phyloP scores from a whole-genome alignment of 2,113 vertebrate species.

The Chamaea fasciata region DNA sequence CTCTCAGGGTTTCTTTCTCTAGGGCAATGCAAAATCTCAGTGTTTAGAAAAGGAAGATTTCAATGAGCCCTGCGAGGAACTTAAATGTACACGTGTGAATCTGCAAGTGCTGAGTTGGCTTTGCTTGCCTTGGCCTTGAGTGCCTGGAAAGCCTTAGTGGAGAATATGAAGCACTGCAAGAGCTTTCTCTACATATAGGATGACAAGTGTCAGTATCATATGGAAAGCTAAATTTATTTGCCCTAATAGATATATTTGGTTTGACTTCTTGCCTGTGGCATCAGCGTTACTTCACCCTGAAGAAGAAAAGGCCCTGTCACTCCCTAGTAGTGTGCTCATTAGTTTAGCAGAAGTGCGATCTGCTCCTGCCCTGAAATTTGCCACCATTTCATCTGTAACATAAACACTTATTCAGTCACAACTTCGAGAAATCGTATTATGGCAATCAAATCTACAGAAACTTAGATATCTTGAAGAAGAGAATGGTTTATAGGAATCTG shows the following conservation, averaged over 20 bases:
- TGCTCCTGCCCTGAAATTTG: background rate
- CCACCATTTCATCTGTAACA: background rate
- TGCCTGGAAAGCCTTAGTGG: background rate
- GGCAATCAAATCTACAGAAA: background rate
- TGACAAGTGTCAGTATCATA: background rate
- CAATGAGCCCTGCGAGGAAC: background rate
- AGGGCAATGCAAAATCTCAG: background rate
- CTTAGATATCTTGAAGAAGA: background rate
- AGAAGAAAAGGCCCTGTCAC: background rate
- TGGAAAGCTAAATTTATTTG: background rate
- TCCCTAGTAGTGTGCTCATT: background rate
- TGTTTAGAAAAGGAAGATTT: background rate
- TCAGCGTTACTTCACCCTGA: background rate
- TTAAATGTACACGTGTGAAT: rapidly evolving
- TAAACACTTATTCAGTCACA: background rate
- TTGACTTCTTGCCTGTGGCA: background rate
- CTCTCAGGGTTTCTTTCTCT: background rate
- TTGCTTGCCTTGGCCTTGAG: background rate
- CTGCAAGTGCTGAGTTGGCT: background rate
- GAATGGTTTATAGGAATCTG: background rate
- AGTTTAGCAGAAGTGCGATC: background rate
- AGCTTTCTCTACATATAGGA: background rate
- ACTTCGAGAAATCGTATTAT: background rate
- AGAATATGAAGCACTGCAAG: background rate
- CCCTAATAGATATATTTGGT: background rate